Evolutionary conservation across 2,113 vertebrate species (phyloP), one percentile per base, ranked within the genome.

Genomic region (Leiothrix lutea): DNA sequence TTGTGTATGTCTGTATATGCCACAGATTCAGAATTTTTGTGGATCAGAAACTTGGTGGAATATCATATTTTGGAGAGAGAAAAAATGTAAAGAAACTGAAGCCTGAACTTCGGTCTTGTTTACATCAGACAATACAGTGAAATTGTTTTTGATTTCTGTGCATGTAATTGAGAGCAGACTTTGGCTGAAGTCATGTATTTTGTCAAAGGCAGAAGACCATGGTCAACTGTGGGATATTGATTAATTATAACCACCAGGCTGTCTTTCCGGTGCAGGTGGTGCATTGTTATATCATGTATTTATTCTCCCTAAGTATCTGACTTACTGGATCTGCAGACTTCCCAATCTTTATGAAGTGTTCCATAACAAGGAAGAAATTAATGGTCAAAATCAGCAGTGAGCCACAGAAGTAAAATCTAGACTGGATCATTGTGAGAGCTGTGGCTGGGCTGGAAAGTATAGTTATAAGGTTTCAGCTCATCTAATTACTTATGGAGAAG

Each of bases 191-290:
- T 25, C 6, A 8, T 15, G 23, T 64, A 13, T 80, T 86, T 47
- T 88, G 60, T 90, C 64, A 64, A 87, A 94, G 54, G 36, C 60
- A 91, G 78, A 92, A 93, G 91, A 90, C 78, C 74, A 47, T n/a
- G 15, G 64, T 40, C 78, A 83, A 45, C 67, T 92, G 51, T 1
- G 7, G 86, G 86, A 94, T 81, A 83, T 40, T 29, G 36, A 74
- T 88, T 92, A 86, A 82, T 86, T 86, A 71, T 29, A 96, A 91
- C 66, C 78, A 92, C 81, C 67, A 77, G 72, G 31, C 50, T 93
- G 77, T 85, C 80, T 91, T 96, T 96, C 83, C 71, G 80, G 90
- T 94, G 86, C 92, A 96, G 95, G 86, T 97, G 97, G 78, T 96
- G 73, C 42, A 38, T 28, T 44, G 44, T 78, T 64, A 25, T 83